Evolutionary conservation across 2,888 invertebrate species (phyloP), one percentile per base, ranked within the genome.

Genomic region (Parapristionchus giblindavisi): DNA sequence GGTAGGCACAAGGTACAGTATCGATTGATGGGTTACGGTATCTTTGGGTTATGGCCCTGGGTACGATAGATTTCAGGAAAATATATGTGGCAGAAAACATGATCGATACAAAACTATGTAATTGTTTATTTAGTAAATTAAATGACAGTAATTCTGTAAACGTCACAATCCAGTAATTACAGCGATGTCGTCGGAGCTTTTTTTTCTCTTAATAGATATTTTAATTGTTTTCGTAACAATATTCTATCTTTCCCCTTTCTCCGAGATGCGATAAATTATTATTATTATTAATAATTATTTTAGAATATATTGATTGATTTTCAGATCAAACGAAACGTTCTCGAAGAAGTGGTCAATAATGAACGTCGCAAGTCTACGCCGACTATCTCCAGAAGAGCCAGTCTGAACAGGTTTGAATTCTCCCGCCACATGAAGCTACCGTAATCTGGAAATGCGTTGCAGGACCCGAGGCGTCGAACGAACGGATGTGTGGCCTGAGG

Each of bases 401-500:
- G 79, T 51, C 79, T 87, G 58, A 83, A 84, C 73, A 81, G 81
- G 84, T 85, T 17, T 4, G 29, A 3, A 48, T 4, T 24, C 38
- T 24, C 34, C 34, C 27, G n/a, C 3, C 36, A 34, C 2, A 36
- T 5, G 14, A 38, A 36, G 56, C 6, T 14, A 43, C 43, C 11
- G 17, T 14, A 43, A 43, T 43, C 17, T 43, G 11, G 43, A 43
- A 17, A 14, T 43, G 43, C 43, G 43, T 8, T 17, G 43, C 8
- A 43, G 17, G 43, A 8, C 48, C 54, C 77, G 78, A 63, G 75
- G 70, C 27, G 51, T 82, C 34, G 84, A 81, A 40, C 75, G 87
- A 34, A 86, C 84, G 11, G 87, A 87, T 75, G 85, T 85, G 8
- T 87, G 87, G 87, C 87, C 87, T 8, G 86, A 87, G 65, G 80